Base-by-base conservation (phyloP, 2,888 invertebrate species). In the Lutraria lutraria region DNA sequence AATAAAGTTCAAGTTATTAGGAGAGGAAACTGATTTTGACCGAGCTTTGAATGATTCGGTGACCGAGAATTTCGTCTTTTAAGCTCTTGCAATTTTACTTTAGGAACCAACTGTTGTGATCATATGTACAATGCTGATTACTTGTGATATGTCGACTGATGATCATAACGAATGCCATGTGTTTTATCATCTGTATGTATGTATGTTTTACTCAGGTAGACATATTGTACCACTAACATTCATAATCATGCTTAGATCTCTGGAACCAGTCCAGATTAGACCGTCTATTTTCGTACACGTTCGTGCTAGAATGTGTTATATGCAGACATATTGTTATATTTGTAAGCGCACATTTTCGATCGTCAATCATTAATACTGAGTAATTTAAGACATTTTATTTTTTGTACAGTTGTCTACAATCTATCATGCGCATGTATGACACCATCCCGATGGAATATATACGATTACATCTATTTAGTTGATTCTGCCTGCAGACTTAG, bases 271-370 rank as follows among this genome's bases (percentile, higher is more conserved):
- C 76, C 76, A 76, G 76, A 76, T 34, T 76, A 10, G 34, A 76
- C 72, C 34, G 76, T 76, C 76, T 76, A 76, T 76, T 76, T 76
- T 31, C 31, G 76, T 76, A 76, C 76, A 76, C 0, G 19, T 31
- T 76, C 63, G 25, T 68, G 63, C 25, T 68, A 68, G n/a, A 25
- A 25, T 68, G 63, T 68, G 25, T 68, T 68, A 25, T 4, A n/a
- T 25, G 63, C 0, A 68, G 6, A 25, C n/a, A n/a, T 68, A 68
- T 25, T 68, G 63, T 25, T 68, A 25, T 68, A 25, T 68, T 43
- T 68, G 25, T 68, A 25, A 68, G 63, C 63, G 25, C 63, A 68
- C 63, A n/a, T 68, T 25, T 12, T 13, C 12, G 12, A 68, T 68
- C 25, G 12, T 25, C 12, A 68, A 68, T 25, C 25, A n/a, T 68